Base-by-base conservation (phyloP, 2,797 vertebrate species). In the Thalassophryne amazonica region DNA sequence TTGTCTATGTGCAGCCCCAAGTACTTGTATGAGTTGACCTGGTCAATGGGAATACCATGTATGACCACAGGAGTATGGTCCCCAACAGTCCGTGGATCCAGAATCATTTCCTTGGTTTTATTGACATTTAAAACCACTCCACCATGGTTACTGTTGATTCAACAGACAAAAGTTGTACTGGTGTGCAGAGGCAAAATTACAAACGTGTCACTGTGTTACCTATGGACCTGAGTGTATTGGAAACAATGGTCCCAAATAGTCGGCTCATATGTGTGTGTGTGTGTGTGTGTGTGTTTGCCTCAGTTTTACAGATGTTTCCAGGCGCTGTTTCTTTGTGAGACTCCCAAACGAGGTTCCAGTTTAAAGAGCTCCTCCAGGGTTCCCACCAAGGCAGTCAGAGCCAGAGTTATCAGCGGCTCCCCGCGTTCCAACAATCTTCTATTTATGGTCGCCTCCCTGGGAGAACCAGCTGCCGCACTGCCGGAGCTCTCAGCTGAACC, bases 221-320 rank as follows among this genome's bases (percentile, higher is more conserved):
- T n/a, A n/a, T n/a, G n/a, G n/a, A n/a, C n/a, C 11, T 5, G 15
- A 21, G 25, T 37, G 18, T 30, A 25, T 30, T 12, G 18, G 12
- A 21, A 20, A 22, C 4, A 5, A 5, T 22, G 22, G n/a, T n/a
- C n/a, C n/a, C n/a, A n/a, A n/a, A n/a, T n/a, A n/a, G n/a, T 57
- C 27, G 69, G 15, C 73, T 64, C 24, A 28, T n/a, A 8, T 41
- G 14, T 35, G 47, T 69, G 13, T 68, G 10, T 28, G 23, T 43
- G 18, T 30, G 12, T 24, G 11, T 12, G 19, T 40, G 6, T 57
- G 5, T 69, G 42, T 22, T 55, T 68, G 46, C 29, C 54, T 45
- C 64, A 92, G 92, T 92, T 93, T 76, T 90, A 90, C 85, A 92
- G 91, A 70, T 92, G 90, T 64, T 92, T 92, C 74, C 76, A 73